Evolutionary conservation across 2,888 invertebrate genomes (phyloP).

Genomic region (Anaspis maculata): DNA sequence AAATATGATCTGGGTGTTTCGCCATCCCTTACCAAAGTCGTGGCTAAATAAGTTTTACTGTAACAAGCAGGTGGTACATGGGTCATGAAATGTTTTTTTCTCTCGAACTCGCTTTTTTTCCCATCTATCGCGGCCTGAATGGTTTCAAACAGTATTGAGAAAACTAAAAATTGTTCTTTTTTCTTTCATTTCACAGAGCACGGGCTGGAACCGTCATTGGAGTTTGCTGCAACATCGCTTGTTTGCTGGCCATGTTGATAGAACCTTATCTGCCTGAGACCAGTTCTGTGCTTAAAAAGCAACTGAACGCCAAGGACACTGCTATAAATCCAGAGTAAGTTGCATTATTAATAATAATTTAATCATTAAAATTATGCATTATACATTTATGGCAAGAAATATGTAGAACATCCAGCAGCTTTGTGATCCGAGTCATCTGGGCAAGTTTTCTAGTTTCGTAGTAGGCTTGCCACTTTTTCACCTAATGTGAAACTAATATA

Average conservation of each 20-base stretch:
- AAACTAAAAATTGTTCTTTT: conserved; percentile 1
- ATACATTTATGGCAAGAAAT: too few relatives aligned
- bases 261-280: conserved; percentile 89
- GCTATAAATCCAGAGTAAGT: conserved; percentile 45
- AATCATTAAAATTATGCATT: not conserved
- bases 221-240: conserved; percentile 71
- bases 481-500: too few relatives aligned
- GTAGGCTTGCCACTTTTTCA: too few relatives aligned
- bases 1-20: too few relatives aligned
- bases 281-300: conserved; percentile 57
- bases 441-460: too few relatives aligned
- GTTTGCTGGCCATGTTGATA: conserved; percentile 70
- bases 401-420: too few relatives aligned
- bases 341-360: not conserved
- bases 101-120: conserved; percentile 1
- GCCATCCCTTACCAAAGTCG: too few relatives aligned
- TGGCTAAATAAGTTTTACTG: too few relatives aligned
- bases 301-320: conserved; percentile 57
- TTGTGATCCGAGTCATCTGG: too few relatives aligned
- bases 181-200: conserved; percentile 38
- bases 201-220: conserved; percentile 81
- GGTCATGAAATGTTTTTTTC: conserved; percentile 1
- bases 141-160: not conserved
- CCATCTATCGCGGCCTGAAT: too few relatives aligned
- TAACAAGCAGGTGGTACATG: too few relatives aligned